A percentile compares a stretch with the other conserved stretches of the same genome.
These are phyloP conservation scores for Pemphredon lugubris DNA, from an alignment of 2,888 invertebrate species.

Conservation along the genomic window DNA sequence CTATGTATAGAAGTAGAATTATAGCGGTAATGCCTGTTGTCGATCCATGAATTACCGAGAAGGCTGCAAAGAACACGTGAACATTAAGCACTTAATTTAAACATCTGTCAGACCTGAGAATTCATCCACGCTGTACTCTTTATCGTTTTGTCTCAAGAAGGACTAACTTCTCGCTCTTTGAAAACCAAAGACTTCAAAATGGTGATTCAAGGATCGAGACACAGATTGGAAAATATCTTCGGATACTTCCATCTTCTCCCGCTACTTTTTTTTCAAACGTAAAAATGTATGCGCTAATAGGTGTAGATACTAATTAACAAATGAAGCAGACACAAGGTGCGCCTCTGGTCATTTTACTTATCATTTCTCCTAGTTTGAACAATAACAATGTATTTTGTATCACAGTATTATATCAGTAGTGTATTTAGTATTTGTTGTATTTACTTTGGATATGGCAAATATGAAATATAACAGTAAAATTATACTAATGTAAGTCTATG, in stretches of 20 bases:
- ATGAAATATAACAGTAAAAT: slow-evolving; percentile 79
- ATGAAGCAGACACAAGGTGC: slow-evolving; percentile 68
- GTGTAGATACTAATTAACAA: slow-evolving; percentile 74
- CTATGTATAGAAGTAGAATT: slow-evolving; percentile 34
- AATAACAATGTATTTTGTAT: slow-evolving; percentile 79
- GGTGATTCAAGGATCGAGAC: slow-evolving; percentile 64
- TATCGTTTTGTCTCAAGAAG: slow-evolving; percentile 56
- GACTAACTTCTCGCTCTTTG: slow-evolving; percentile 34
- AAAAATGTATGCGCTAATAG: slow-evolving; percentile 68
- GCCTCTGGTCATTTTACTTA: slow-evolving; percentile 70
- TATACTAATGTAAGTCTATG: slow-evolving; percentile 79
- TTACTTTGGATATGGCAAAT: slow-evolving; percentile 80
- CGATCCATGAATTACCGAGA: slow-evolving; percentile 60
- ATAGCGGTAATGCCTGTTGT: slow-evolving; percentile 17
- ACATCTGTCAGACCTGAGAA: slow-evolving; percentile 69
- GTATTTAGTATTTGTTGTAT: slow-evolving; percentile 75
- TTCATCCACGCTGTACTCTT: slow-evolving; percentile 70
- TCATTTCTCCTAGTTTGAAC: slow-evolving; percentile 74
- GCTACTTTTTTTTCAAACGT: slow-evolving; percentile 37
- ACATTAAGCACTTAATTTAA: slow-evolving; percentile 69
- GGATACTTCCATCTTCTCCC: not conserved
- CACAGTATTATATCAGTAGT: slow-evolving; percentile 78
- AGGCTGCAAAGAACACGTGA: slow-evolving; percentile 69
- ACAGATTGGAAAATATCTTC: slow-evolving; percentile 20
- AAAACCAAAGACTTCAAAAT: slow-evolving; percentile 35